Conservation (phyloP, 2,797 vertebrate species). For the Poeciliopsis paucimaculata region DNA sequence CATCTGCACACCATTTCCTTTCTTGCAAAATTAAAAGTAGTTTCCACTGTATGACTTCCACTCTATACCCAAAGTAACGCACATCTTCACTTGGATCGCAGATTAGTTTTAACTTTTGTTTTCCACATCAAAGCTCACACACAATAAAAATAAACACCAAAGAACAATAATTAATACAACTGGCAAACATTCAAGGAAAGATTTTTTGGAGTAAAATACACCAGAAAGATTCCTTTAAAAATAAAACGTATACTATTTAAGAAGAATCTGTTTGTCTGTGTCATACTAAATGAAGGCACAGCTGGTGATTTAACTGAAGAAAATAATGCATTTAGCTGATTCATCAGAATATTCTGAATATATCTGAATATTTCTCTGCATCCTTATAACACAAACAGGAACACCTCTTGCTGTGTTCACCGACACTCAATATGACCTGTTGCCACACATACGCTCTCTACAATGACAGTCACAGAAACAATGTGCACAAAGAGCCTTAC, state of each 20-base stretch:
- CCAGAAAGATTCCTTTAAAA: not conserved
- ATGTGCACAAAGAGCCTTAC: not conserved
- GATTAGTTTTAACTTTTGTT: not conserved
- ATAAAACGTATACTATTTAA: not conserved
- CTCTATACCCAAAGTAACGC: not conserved
- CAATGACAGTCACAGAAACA: not conserved
- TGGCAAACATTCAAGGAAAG: not conserved
- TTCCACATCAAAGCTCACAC: not conserved
- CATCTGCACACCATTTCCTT: not conserved
- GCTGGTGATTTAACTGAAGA: not conserved
- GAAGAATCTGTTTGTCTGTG: not conserved
- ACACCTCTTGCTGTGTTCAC: not conserved
- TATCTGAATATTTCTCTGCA: not conserved
- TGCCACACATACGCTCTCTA: not conserved
- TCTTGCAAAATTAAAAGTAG: not conserved
- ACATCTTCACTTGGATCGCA: not conserved
- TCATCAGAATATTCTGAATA: not conserved
- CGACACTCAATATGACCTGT: not conserved
- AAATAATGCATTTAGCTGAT: not conserved
- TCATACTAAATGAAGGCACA: not conserved
- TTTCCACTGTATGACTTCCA: not conserved
- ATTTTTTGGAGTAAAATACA: not conserved
- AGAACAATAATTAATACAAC: not conserved
- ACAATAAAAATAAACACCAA: not conserved
- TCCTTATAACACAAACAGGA: not conserved